Percentiles rank a stretch among this genome's conserved stretches.
Conservation (phyloP, 2,888 invertebrate genomes). For the Pheosia gnoma region DNA sequence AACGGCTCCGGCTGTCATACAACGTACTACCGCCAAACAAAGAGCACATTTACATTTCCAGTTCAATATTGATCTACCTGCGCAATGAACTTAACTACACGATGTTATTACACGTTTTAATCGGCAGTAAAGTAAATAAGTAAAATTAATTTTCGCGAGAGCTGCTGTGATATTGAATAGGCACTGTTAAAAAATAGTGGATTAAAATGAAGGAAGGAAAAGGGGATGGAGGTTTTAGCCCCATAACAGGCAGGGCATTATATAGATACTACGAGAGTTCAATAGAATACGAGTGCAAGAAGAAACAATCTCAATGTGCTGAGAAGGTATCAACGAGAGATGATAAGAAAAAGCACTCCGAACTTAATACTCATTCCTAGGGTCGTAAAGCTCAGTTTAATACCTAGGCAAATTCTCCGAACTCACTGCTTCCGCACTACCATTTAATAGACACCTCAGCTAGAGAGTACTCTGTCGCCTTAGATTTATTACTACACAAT, state of each 20-base stretch:
- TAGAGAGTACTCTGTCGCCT: slow-evolving; percentile 18
- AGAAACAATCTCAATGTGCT: too few relatives aligned
- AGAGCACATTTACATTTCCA: background rate
- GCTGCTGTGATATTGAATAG: background rate
- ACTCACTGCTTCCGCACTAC: slow-evolving; percentile 32
- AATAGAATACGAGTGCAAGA: too few relatives aligned
- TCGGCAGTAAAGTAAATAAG: background rate
- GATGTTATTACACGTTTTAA: slow-evolving; percentile 1
- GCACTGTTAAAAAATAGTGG: background rate
- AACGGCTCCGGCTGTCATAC: background rate
- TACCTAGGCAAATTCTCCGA: slow-evolving; percentile 32
- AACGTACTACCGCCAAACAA: slow-evolving; percentile 1
- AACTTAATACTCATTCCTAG: slow-evolving; percentile 18
- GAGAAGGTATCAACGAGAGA: slow-evolving; percentile 1
- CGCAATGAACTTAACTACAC: slow-evolving; percentile 4
- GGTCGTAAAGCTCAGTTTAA: slow-evolving; percentile 28
- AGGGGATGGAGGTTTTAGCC: too few relatives aligned
- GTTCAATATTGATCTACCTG: slow-evolving; percentile 6
- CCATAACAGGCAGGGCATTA: too few relatives aligned
- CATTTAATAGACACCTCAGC: slow-evolving; percentile 30
- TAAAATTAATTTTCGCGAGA: slow-evolving; percentile 5
- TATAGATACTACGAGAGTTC: too few relatives aligned
- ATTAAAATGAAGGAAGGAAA: too few relatives aligned
- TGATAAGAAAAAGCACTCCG: slow-evolving; percentile 13
- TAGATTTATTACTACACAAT: slow-evolving; percentile 38